Percentiles rank a stretch among this genome's conserved stretches.
Conservation (phyloP, 2,888 invertebrate genomes). For the Chrysolina oricalcia region DNA sequence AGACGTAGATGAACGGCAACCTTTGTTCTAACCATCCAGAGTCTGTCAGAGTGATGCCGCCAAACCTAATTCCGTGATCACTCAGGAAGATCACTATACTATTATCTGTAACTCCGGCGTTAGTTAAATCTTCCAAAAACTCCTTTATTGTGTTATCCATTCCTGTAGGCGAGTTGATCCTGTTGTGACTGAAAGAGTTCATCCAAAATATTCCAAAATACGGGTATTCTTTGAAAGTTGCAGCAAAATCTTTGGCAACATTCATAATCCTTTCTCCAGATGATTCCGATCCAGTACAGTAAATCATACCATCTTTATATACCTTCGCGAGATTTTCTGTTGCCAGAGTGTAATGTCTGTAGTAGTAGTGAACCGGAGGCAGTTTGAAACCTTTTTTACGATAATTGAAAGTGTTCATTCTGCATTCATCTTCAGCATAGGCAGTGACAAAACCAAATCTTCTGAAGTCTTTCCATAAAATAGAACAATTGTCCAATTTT, state of each 20-base stretch:
- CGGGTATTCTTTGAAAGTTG: slow-evolving; percentile 76
- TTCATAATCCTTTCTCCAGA: slow-evolving; percentile 82
- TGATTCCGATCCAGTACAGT: slow-evolving; percentile 77
- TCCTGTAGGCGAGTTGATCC: slow-evolving; percentile 77
- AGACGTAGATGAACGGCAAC: slow-evolving; percentile 82
- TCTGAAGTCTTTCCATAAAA: slow-evolving; percentile 86
- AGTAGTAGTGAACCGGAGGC: slow-evolving; percentile 87
- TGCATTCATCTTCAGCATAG: slow-evolving; percentile 84
- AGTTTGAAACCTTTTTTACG: slow-evolving; percentile 80
- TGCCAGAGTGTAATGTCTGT: slow-evolving; percentile 82
- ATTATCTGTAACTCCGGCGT: slow-evolving; percentile 77
- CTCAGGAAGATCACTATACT: slow-evolving; percentile 83
- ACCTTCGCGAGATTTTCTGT: slow-evolving; percentile 76
- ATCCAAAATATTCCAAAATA: slow-evolving; percentile 88
- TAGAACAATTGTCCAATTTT: slow-evolving; percentile 80
- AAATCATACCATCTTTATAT: slow-evolving; percentile 73
- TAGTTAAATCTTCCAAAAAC: slow-evolving; percentile 76
- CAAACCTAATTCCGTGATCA: slow-evolving; percentile 86
- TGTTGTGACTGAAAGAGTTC: slow-evolving; percentile 84
- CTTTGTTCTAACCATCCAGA: slow-evolving; percentile 87
- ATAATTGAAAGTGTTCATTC: slow-evolving; percentile 84
- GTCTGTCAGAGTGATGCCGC: slow-evolving; percentile 78
- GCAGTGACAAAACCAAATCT: slow-evolving; percentile 83
- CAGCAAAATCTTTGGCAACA: slow-evolving; percentile 80
- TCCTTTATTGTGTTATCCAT: slow-evolving; percentile 78